Percentiles rank a stretch among this genome's conserved stretches.
Conservation (phyloP, 2,113 vertebrate species). For the Entosphenus tridentatus region DNA sequence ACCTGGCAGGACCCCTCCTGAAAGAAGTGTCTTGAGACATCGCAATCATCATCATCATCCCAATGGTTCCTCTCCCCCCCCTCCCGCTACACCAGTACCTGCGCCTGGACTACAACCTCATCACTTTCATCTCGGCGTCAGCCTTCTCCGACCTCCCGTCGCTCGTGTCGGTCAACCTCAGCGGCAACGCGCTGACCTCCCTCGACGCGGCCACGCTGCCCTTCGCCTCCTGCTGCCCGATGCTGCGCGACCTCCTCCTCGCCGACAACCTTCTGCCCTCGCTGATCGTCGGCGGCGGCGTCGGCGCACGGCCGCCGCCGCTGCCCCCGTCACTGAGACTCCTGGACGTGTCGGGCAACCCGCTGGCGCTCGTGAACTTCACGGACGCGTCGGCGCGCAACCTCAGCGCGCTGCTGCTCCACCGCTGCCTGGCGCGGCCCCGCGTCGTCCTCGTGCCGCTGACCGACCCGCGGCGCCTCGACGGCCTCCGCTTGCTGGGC, state of each 20-base stretch:
- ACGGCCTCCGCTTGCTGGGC: too few species aligned
- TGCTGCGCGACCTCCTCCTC: neutral
- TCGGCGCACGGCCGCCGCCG: neutral
- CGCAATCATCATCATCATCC: too few species aligned
- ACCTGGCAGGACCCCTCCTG: too few species aligned
- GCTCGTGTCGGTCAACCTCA: neutral
- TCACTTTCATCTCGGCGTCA: neutral
- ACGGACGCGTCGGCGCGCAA: too few species aligned
- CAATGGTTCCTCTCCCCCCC: too few species aligned
- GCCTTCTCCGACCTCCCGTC: neutral
- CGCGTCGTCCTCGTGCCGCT: neutral
- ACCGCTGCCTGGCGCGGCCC: neutral
- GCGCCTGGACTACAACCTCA: neutral
- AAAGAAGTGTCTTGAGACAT: too few species aligned
- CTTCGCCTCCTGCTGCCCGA: neutral
- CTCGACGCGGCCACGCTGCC: neutral
- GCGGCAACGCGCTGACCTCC: neutral
- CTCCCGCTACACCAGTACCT: neutral
- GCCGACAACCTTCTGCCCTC: neutral
- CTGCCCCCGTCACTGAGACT: neutral
- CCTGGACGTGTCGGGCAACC: neutral
- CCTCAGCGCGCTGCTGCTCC: neutral
- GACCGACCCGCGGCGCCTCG: too few species aligned
- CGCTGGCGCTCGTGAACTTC: neutral
- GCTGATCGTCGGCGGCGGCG: neutral